A percentile compares a stretch with the other conserved stretches of the same genome.
phyloP scores from a whole-genome alignment of 2,113 vertebrate genomes.

The Dicerorhinus sumatrensis region DNA sequence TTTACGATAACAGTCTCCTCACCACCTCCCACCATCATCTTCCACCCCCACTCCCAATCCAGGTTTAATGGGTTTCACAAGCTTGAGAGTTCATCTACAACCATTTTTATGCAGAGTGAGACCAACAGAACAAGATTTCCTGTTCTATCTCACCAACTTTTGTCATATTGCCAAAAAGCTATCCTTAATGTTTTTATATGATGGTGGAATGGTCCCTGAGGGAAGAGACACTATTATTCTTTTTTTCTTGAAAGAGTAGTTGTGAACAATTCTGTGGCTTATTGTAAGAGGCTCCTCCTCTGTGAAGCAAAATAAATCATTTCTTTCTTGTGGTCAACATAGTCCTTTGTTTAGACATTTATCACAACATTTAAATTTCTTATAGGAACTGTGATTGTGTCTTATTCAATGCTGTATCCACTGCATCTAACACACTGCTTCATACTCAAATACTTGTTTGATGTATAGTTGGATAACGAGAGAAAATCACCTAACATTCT shows the following conservation, averaged over 20 bases:
- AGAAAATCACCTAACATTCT: conserved; percentile 44
- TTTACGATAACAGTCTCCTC: not conserved
- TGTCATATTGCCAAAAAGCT: not conserved
- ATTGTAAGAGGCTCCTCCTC: not conserved
- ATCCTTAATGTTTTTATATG: not conserved
- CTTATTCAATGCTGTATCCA: not conserved
- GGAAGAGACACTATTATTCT: not conserved
- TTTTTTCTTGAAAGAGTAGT: not conserved
- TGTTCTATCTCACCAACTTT: not conserved
- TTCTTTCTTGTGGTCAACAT: not conserved
- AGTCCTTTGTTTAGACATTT: conserved; percentile 42
- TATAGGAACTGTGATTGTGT: not conserved
- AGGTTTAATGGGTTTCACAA: not conserved
- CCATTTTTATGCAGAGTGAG: not conserved
- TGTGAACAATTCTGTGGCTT: not conserved
- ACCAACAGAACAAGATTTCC: not conserved
- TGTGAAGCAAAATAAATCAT: conserved; percentile 42
- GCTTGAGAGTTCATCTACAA: not conserved
- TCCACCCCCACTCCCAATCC: not conserved
- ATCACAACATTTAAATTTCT: conserved; percentile 54
- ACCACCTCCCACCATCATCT: not conserved
- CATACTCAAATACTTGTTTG: conserved; percentile 16
- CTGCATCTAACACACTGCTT: conserved; percentile 11
- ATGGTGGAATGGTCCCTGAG: not conserved
- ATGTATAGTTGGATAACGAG: not conserved